A percentile compares a stretch with the other conserved stretches of the same genome.
These are phyloP conservation scores for Pissodes strobi DNA, from an alignment of 1,140 invertebrate genomes.

Conservation along the genomic window DNA sequence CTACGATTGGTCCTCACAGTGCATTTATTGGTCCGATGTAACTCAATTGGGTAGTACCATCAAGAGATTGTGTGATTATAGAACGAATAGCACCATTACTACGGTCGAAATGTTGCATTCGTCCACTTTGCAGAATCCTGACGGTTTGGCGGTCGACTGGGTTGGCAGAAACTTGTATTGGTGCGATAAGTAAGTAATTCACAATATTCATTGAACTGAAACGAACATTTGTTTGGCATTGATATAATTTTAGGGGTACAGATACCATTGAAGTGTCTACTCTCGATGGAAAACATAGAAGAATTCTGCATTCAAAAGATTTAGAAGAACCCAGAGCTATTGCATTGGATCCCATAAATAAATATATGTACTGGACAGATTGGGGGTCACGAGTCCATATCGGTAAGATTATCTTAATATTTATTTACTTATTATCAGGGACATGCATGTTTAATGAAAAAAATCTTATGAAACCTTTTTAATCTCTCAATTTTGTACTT, in stretches of 20 bases:
- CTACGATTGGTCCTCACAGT: constrained; percentile 75
- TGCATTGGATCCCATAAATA: constrained; percentile 75
- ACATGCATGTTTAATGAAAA: too few species aligned
- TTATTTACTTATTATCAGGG: too few species aligned
- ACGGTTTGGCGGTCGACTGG: constrained; percentile 83
- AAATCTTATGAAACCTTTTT: too few species aligned
- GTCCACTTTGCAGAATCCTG: constrained; percentile 75
- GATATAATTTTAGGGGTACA: constrained; percentile 58
- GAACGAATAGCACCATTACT: constrained; percentile 31
- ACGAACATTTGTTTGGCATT: too few species aligned
- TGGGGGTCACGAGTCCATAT: constrained; percentile 82
- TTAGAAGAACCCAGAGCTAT: constrained; percentile 83
- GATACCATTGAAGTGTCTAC: constrained; percentile 84
- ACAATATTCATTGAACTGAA: too few species aligned
- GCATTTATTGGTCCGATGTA: constrained; percentile 87
- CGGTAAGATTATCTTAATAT: too few species aligned
- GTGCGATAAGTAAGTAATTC: constrained; percentile 74
- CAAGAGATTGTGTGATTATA: constrained; percentile 64
- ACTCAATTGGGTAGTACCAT: constrained; percentile 72
- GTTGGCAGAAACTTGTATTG: constrained; percentile 81
- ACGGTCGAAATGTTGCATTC: constrained; percentile 66
- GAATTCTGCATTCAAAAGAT: constrained; percentile 71
- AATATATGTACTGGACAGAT: constrained; percentile 87
- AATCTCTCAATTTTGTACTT: too few species aligned
- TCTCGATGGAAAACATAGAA: constrained; percentile 74